Base-by-base conservation (phyloP, 2,888 invertebrate genomes). In the Cephus sareptanus region DNA sequence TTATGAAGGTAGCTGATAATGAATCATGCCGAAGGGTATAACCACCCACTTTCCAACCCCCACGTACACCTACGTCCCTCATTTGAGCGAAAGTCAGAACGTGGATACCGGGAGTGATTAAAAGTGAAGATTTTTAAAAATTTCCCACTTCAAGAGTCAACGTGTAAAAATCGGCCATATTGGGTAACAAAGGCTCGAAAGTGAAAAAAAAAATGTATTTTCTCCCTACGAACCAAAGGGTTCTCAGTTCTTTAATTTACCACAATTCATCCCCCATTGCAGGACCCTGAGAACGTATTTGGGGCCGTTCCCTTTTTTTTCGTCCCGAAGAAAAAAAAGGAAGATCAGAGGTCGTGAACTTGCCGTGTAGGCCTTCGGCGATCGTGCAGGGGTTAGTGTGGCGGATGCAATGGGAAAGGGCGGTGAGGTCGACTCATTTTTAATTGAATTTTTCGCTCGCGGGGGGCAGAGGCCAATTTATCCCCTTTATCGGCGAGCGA, bases 401-500 rank as follows among this genome's bases (percentile, higher is more conserved):
- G 56, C 56, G 56, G 9, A 23, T 56, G 56, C 56, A 56, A 56
- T 56, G 23, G 56, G 9, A 23, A 56, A 56, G 56, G 56, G 9
- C 23, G 56, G 56, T 56, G 23, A 23, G 56, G 23, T 56, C 56
- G 56, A 81, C 82, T 82, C 83, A 85, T 85, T 85, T 85, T 85
- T 85, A 85, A 85, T 85, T 85, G 85, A 85, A 85, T 85, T 86
- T 86, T 75, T 86, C 84, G 83, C 83, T 80, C 82, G 73, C 79
- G 79, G 76, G 78, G 85, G 83, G 31, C 30, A 79, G 78, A 84
- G 83, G 83, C 80, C 83, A 83, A 84, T 84, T 84, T 85, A 83
- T 56, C 79, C 83, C 83, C 83, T 83, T 85, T 85, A 85, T 83
- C 80, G 73, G 78, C 75, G 74, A 77, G 74, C 78, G 77, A 77